phyloP scores from a whole-genome alignment of 1,140 invertebrate genomes.

The Matsumurasca onukii region DNA sequence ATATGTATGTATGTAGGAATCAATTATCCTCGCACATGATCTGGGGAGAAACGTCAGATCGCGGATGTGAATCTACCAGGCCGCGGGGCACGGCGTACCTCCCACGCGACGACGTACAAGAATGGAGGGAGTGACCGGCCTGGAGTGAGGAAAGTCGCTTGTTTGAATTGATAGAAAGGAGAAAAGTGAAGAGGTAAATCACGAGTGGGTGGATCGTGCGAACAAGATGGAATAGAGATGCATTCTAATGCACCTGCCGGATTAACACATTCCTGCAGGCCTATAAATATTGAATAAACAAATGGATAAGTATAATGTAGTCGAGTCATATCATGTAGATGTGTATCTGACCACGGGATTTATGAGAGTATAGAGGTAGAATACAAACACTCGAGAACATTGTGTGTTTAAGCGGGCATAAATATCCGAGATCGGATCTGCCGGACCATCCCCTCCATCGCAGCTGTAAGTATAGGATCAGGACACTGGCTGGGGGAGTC shows the following conservation, averaged over 20 bases:
- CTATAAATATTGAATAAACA: not conserved
- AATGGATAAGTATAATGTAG: conserved; percentile 1
- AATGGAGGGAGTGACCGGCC: not conserved
- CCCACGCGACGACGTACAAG: no score
- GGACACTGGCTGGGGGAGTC: not conserved
- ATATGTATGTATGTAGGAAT: no score
- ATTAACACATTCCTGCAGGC: not conserved
- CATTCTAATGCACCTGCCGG: not conserved
- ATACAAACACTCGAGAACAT: not conserved
- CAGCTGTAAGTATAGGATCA: not conserved
- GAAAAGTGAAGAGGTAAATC: not conserved
- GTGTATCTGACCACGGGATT: not conserved
- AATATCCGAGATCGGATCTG: not conserved
- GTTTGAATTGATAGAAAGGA: not conserved
- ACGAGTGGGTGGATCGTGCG: not conserved
- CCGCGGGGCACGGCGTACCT: no score
- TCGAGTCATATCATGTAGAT: not conserved
- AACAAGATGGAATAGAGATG: conserved; percentile 1
- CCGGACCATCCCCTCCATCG: not conserved
- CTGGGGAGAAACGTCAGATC: no score
- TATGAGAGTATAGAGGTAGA: not conserved
- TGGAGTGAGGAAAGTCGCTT: not conserved
- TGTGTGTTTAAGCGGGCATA: not conserved
- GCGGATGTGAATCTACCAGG: no score
- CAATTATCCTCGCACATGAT: no score